Evolutionary conservation across 2,113 vertebrate genomes (phyloP).

Genomic region (Columba janthina): DNA sequence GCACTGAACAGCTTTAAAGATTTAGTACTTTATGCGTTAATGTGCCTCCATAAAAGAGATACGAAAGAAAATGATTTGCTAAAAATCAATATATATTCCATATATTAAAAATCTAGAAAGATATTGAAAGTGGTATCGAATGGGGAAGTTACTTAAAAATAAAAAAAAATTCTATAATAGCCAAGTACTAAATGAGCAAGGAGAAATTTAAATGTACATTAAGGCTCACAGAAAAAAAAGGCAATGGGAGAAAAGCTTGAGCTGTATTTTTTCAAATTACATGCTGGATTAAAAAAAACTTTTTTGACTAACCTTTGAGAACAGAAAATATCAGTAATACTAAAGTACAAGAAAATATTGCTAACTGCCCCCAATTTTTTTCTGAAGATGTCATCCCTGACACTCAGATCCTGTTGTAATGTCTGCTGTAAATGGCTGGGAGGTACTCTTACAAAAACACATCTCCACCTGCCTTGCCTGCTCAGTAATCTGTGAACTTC

Average conservation of each 20-base stretch:
- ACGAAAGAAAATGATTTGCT: neutral
- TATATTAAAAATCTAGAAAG: neutral
- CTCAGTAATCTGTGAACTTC: neutral
- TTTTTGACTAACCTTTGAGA: neutral
- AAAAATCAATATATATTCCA: neutral
- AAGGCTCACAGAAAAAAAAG: neutral
- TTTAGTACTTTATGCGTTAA: neutral
- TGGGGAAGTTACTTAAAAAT: neutral
- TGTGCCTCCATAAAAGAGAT: neutral
- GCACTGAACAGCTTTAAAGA: constrained; percentile 5
- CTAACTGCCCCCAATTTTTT: neutral
- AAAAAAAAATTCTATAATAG: neutral
- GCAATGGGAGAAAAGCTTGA: neutral
- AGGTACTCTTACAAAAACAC: neutral
- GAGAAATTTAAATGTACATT: neutral
- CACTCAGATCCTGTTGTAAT: neutral
- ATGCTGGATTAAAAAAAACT: neutral
- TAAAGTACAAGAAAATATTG: neutral
- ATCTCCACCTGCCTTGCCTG: neutral
- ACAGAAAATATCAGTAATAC: neutral
- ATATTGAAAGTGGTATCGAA: neutral
- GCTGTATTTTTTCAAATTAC: neutral
- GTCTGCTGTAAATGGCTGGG: neutral
- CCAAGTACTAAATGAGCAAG: neutral
- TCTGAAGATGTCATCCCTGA: neutral